Evolutionary conservation across 2,888 invertebrate species (phyloP).

Genomic region (Sicus ferrugineus): DNA sequence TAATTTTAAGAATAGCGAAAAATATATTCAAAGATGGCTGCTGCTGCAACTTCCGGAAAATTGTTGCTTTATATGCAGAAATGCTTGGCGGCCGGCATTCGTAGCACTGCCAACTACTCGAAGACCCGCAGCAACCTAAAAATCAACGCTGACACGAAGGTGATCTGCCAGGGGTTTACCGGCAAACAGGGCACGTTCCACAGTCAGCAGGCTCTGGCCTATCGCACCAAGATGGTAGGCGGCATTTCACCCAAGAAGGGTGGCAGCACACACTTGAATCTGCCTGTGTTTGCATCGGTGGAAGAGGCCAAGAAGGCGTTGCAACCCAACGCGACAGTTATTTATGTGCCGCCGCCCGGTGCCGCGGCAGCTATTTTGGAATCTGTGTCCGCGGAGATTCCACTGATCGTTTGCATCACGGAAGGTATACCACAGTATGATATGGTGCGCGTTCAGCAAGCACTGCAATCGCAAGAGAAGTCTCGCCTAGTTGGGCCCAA

Average conservation of each 20-base stretch:
- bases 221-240: constrained; percentile 93
- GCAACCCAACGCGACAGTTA: constrained; percentile 87
- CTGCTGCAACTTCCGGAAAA: background rate
- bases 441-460: constrained; percentile 96
- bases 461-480: constrained; percentile 83
- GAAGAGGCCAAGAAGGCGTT: constrained; percentile 83
- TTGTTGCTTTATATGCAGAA: too few relatives aligned
- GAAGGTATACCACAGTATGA: constrained; percentile 98
- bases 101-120: constrained; percentile 44
- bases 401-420: constrained; percentile 96
- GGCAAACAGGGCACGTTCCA: constrained; percentile 96
- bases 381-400: constrained; percentile 93
- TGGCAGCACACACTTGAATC: constrained; percentile 78
- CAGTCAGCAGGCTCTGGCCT: constrained; percentile 93
- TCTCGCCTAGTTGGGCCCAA: constrained; percentile 96
- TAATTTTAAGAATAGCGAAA: too few relatives aligned
- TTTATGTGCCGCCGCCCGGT: constrained; percentile 93
- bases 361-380: constrained; percentile 90
- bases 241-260: constrained; percentile 82
- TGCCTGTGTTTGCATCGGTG: constrained; percentile 69
- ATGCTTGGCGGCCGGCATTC: background rate
- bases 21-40: background rate
- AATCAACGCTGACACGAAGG: constrained; percentile 84
- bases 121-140: constrained; percentile 82
- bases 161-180: constrained; percentile 97